Evolutionary conservation across 2,888 invertebrate species (phyloP).

Genomic region (Pomacea canaliculata): DNA sequence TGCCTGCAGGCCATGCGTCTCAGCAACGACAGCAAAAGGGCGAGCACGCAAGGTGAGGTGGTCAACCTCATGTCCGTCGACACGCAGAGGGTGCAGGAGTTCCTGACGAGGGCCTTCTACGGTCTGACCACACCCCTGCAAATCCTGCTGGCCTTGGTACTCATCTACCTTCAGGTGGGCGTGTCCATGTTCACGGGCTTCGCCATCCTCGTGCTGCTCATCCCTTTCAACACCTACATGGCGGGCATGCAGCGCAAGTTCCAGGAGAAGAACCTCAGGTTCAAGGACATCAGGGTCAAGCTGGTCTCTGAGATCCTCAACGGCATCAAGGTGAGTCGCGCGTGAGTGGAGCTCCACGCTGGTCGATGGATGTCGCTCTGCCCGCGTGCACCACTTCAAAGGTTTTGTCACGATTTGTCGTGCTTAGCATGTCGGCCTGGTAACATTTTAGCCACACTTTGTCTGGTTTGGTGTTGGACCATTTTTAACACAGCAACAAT

Average conservation of each 20-base stretch:
- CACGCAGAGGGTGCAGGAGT: conserved; percentile 66
- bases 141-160: conserved; percentile 58
- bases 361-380: too few relatives aligned
- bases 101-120: conserved; percentile 56
- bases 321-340: conserved; percentile 65
- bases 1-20: conserved; percentile 58
- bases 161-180: conserved; percentile 70
- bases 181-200: conserved; percentile 24
- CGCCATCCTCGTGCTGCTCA: conserved; percentile 76
- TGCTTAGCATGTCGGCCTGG: too few relatives aligned
- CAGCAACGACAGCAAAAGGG: conserved; percentile 59
- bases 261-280: conserved; percentile 40
- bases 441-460: too few relatives aligned
- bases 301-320: conserved; percentile 66
- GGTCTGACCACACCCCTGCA: conserved; percentile 59
- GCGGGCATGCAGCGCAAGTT: conserved; percentile 71
- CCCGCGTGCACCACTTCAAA: too few relatives aligned
- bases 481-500: too few relatives aligned
- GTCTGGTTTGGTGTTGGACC: too few relatives aligned
- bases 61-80: conserved; percentile 70
- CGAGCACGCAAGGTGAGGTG: conserved; percentile 65
- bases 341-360: too few relatives aligned
- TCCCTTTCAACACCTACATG: conserved; percentile 86
- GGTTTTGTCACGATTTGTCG: too few relatives aligned
- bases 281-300: conserved; percentile 64